These are phyloP conservation scores for Julus scandinavius DNA, from an alignment of 2,888 invertebrate species.

Conservation along the genomic window DNA sequence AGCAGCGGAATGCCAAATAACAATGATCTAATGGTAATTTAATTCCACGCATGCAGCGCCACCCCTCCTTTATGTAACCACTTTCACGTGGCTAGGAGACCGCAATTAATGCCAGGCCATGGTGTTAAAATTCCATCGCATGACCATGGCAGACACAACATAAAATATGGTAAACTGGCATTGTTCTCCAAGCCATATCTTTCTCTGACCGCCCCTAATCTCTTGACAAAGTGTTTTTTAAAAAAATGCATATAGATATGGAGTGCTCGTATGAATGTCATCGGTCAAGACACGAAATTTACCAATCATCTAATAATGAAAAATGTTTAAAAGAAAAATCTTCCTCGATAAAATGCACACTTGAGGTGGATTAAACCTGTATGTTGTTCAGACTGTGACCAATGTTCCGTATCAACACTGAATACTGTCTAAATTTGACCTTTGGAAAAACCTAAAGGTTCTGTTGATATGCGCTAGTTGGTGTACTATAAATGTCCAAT, in stretches of 20 bases:
- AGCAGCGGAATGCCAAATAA: background rate
- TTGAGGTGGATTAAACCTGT: background rate
- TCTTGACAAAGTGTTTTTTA: background rate
- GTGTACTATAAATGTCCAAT: conserved; percentile 4
- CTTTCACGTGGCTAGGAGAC: background rate
- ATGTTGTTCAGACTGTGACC: background rate
- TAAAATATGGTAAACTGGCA: conserved; percentile 5
- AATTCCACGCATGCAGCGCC: conserved; percentile 19
- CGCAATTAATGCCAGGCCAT: conserved; percentile 23
- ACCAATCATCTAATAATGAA: too few relatives aligned
- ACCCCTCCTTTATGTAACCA: conserved; percentile 39
- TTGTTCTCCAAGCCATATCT: background rate
- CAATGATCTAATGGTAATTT: conserved; percentile 35
- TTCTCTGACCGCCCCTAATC: background rate
- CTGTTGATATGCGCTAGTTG: background rate
- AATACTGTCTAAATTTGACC: background rate
- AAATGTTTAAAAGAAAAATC: too few relatives aligned
- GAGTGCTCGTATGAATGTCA: background rate
- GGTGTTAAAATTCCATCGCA: background rate
- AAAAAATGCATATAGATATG: background rate
- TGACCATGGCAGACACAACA: conserved; percentile 3
- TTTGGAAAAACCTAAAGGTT: background rate
- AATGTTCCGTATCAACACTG: background rate
- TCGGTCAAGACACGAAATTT: background rate
- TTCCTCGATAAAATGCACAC: too few relatives aligned